phyloP scores from a whole-genome alignment of 2,888 invertebrate genomes.

The Synanthedon andrenaeformis region DNA sequence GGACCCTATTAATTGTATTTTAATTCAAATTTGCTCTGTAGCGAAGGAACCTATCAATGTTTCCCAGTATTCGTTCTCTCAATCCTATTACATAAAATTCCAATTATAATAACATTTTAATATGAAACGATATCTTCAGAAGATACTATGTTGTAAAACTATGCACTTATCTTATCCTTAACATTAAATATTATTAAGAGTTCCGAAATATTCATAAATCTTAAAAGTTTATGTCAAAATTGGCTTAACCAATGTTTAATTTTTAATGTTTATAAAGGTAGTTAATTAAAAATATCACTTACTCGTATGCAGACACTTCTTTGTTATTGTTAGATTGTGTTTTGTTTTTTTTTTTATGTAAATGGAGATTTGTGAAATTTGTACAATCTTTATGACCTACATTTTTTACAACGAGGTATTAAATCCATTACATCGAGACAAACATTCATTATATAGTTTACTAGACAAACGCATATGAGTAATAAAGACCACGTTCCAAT shows the following conservation, averaged over 20 bases:
- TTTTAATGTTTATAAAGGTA: neutral
- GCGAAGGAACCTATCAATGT: constrained; percentile 24
- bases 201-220: constrained; percentile 31
- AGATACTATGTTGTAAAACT: constrained; percentile 13
- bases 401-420: constrained; percentile 39
- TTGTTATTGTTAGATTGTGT: neutral
- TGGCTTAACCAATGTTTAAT: constrained; percentile 1
- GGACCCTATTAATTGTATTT: constrained; percentile 59
- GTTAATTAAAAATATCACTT: neutral
- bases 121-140: constrained; percentile 50
- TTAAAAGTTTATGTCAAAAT: constrained; percentile 17
- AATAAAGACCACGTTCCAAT: constrained; percentile 32
- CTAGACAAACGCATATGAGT: constrained; percentile 30
- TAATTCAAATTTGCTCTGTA: constrained; percentile 51
- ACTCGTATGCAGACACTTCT: neutral
- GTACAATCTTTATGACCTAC: constrained; percentile 28
- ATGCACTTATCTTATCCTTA: constrained; percentile 44
- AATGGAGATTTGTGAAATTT: constrained; percentile 11
- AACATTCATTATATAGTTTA: constrained; percentile 9
- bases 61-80: constrained; percentile 16
- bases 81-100: constrained; percentile 44
- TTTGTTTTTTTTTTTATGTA: neutral
- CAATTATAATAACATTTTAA: constrained; percentile 50
- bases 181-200: constrained; percentile 31
- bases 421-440: constrained; percentile 40